These are phyloP conservation scores for Celastrina argiolus DNA, from an alignment of 2,888 invertebrate species.

Conservation along the genomic window DNA sequence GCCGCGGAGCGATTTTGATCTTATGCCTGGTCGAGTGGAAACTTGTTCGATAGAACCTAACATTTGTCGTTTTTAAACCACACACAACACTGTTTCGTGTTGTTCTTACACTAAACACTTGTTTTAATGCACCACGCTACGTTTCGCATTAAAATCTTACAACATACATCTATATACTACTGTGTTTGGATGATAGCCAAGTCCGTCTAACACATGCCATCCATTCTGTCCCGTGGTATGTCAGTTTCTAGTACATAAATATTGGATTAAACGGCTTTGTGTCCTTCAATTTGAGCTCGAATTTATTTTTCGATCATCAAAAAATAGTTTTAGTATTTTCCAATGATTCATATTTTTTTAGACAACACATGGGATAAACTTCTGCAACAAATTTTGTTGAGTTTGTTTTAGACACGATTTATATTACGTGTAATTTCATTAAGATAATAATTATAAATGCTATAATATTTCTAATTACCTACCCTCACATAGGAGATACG, in stretches of 20 bases:
- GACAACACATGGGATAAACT: no score
- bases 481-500: no score
- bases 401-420: no score
- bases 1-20: no score
- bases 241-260: constrained; percentile 22
- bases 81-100: neutral
- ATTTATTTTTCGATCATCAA: neutral
- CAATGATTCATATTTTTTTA: neutral
- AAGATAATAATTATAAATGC: no score
- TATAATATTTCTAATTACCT: no score
- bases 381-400: no score
- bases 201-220: constrained; percentile 19
- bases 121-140: constrained; percentile 7
- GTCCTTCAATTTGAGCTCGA: neutral
- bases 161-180: neutral
- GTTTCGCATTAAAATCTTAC: constrained; percentile 19
- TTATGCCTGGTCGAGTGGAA: no score
- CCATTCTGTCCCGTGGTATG: constrained; percentile 19
- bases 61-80: neutral
- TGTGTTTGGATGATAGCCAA: constrained; percentile 20
- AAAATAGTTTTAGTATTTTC: neutral
- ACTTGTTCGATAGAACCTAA: neutral
- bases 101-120: neutral
- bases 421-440: no score
- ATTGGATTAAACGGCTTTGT: constrained; percentile 6